phyloP scores from a whole-genome alignment of 2,113 vertebrate species.

The Eulacestoma nigropectus region DNA sequence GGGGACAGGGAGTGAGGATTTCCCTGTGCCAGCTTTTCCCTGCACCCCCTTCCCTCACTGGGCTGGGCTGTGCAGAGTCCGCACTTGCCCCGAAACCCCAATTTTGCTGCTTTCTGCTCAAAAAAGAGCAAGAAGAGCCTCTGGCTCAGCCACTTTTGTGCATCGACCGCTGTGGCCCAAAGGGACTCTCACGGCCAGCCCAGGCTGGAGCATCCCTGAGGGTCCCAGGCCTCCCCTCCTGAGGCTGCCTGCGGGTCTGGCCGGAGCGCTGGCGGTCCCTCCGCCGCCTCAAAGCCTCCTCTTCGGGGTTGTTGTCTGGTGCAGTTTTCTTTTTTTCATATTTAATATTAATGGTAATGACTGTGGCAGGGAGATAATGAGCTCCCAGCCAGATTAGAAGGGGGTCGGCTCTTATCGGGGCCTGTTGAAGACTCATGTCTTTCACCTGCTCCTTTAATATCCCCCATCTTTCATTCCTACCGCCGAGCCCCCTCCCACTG shows the following conservation, averaged over 20 bases:
- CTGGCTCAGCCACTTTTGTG: neutral
- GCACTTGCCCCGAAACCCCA: rapidly evolving
- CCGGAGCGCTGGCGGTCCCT: neutral
- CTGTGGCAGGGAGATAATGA: slow-evolving; percentile 83
- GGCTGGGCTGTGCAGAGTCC: neutral
- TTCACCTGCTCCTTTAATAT: slow-evolving; percentile 85
- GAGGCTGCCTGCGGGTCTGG: neutral
- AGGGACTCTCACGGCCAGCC: neutral
- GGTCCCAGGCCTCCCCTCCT: neutral
- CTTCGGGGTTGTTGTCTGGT: slow-evolving; percentile 63
- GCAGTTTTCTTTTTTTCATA: slow-evolving; percentile 58
- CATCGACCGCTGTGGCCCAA: neutral
- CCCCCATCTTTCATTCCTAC: slow-evolving; percentile 76
- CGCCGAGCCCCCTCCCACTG: slow-evolving; percentile 74
- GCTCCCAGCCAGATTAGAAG: slow-evolving; percentile 80
- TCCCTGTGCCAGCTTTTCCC: neutral
- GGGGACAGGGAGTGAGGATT: rapidly evolving
- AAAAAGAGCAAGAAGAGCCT: neutral
- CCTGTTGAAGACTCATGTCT: slow-evolving; percentile 76
- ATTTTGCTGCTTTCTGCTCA: neutral
- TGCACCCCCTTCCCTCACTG: rapidly evolving
- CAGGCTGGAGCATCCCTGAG: neutral
- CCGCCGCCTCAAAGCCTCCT: neutral
- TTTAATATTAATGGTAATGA: slow-evolving; percentile 86
- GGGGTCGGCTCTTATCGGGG: slow-evolving; percentile 79